Conservation (phyloP, 2,797 vertebrate species). For the Falco berigora region DNA sequence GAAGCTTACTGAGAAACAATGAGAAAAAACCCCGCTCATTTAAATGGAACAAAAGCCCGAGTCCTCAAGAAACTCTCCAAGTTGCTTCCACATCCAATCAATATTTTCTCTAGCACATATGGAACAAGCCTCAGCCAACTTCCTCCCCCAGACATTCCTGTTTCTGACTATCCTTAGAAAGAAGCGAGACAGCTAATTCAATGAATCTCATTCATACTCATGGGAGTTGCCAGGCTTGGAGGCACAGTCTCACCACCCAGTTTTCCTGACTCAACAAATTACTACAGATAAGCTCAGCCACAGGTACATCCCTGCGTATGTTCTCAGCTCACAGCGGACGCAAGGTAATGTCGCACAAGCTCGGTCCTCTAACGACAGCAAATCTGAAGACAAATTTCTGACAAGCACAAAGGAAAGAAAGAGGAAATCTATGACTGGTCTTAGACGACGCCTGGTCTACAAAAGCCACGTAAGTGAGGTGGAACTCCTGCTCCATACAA, state of each 20-base stretch:
- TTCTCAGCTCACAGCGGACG: background rate
- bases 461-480: background rate
- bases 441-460: background rate
- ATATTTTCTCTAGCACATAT: constrained; percentile 53
- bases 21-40: background rate
- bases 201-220: background rate
- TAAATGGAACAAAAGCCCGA: constrained; percentile 9
- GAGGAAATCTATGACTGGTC: background rate
- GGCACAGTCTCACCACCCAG: background rate
- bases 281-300: background rate
- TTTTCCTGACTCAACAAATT: background rate
- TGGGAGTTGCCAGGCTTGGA: background rate
- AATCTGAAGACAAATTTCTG: background rate
- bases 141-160: constrained; percentile 40
- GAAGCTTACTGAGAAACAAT: constrained; percentile 22
- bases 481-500: background rate
- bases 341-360: background rate
- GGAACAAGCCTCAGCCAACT: constrained; percentile 25
- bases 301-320: background rate
- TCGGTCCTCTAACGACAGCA: background rate
- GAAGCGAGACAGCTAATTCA: background rate
- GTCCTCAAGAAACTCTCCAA: constrained; percentile 38
- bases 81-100: constrained; percentile 29
- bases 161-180: constrained; percentile 9
- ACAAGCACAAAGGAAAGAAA: background rate